These are phyloP conservation scores for Sakesphorus luctuosus DNA, from an alignment of 2,113 vertebrate species.

Conservation along the genomic window DNA sequence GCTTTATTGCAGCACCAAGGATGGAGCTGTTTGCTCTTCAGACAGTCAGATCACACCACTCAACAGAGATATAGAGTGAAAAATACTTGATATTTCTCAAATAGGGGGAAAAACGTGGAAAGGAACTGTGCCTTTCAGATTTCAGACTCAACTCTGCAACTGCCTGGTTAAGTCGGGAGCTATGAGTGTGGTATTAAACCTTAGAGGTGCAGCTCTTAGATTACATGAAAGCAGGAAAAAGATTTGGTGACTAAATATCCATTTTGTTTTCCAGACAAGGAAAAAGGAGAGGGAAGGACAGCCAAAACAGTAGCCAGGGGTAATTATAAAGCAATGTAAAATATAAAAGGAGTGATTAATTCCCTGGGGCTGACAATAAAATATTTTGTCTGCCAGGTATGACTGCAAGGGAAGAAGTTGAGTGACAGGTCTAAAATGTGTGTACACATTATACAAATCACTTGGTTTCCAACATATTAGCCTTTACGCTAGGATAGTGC, in stretches of 20 bases:
- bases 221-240: neutral
- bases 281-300: neutral
- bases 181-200: rapidly evolving
- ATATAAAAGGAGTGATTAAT: neutral
- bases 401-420: neutral
- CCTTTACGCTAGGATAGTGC: rapidly evolving
- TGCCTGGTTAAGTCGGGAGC: neutral
- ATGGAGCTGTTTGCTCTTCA: neutral
- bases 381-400: neutral
- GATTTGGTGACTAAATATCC: neutral
- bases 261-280: neutral
- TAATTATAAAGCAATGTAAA: neutral
- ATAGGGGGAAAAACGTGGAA: neutral
- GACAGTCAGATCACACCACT: neutral
- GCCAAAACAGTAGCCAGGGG: neutral
- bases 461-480: neutral
- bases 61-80: neutral
- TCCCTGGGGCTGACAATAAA: neutral
- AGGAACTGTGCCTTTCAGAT: neutral
- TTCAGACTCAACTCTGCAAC: neutral
- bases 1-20: neutral
- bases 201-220: neutral
- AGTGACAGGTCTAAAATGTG: neutral
- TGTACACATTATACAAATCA: neutral
- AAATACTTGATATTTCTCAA: neutral